These are phyloP conservation scores for Cordilura impudica DNA, from an alignment of 2,888 invertebrate genomes.

Conservation along the genomic window DNA sequence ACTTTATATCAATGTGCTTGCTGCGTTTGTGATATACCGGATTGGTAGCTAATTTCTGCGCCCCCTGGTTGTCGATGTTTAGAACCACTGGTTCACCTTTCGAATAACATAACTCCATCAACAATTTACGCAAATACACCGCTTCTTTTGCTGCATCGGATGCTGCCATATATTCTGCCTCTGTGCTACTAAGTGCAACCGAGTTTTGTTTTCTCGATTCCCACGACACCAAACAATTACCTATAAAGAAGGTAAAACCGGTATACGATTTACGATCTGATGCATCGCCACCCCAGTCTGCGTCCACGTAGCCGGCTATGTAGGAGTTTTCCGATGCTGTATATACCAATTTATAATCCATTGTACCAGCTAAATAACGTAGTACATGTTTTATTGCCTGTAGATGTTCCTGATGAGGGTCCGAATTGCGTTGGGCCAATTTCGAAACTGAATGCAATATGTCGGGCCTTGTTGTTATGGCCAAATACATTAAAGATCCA, in stretches of 20 bases:
- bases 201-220: constrained; percentile 39
- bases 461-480: too few relatives aligned
- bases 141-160: constrained; percentile 46
- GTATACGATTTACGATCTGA: constrained; percentile 53
- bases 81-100: constrained; percentile 1
- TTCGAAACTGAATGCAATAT: too few relatives aligned
- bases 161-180: constrained; percentile 46
- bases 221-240: constrained; percentile 37
- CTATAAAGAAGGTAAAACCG: constrained; percentile 47
- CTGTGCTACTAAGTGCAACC: constrained; percentile 40
- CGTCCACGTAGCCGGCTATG: constrained; percentile 55
- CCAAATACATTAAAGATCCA: too few relatives aligned
- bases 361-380: not conserved
- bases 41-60: not conserved
- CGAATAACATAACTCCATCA: constrained; percentile 1
- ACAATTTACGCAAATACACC: constrained; percentile 14
- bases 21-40: constrained; percentile 13
- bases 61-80: constrained; percentile 18
- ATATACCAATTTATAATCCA: not conserved
- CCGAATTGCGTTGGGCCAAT: constrained; percentile 56
- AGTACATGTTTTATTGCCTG: not conserved
- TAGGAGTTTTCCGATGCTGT: too few relatives aligned
- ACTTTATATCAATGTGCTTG: constrained; percentile 17
- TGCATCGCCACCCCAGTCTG: constrained; percentile 53
- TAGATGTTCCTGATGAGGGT: constrained; percentile 57